Percentiles rank a stretch among this genome's conserved stretches.
phyloP scores from a whole-genome alignment of 2,113 vertebrate species.

The Suricata suricatta region DNA sequence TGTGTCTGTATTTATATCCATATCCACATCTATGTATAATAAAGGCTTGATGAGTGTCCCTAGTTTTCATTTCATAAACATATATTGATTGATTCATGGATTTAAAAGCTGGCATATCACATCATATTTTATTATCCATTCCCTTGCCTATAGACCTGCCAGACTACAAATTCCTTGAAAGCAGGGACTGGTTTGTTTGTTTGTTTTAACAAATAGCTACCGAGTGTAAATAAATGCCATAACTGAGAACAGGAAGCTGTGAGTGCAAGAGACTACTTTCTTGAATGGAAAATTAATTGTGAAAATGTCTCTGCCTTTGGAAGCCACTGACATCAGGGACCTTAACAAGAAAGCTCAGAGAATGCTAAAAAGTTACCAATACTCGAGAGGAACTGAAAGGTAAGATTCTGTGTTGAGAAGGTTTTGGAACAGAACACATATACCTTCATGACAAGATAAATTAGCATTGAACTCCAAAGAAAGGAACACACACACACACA shows the following conservation, averaged over 20 bases:
- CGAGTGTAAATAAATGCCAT: slow-evolving; percentile 51
- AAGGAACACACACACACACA: neutral
- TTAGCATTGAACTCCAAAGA: neutral
- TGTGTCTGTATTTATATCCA: slow-evolving; percentile 39
- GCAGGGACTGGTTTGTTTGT: neutral
- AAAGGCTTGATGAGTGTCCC: slow-evolving; percentile 16
- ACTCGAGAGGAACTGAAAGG: fast-evolving
- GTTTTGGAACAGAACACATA: neutral
- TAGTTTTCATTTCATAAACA: slow-evolving; percentile 63
- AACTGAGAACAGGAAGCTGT: neutral
- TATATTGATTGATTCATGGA: slow-evolving; percentile 47
- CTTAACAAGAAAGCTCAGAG: neutral
- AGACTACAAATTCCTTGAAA: neutral
- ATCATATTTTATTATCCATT: slow-evolving; percentile 41
- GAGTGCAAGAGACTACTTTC: neutral
- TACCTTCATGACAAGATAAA: neutral
- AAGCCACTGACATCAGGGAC: neutral
- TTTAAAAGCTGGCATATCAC: slow-evolving; percentile 20
- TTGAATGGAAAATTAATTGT: slow-evolving; percentile 20
- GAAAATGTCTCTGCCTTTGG: neutral
- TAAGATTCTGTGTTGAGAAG: neutral
- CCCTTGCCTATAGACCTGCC: neutral
- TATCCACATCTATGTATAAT: slow-evolving; percentile 21
- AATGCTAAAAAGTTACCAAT: neutral
- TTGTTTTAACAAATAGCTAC: slow-evolving; percentile 6